phyloP scores from a whole-genome alignment of 2,113 vertebrate genomes.

The Cromileptes altivelis region DNA sequence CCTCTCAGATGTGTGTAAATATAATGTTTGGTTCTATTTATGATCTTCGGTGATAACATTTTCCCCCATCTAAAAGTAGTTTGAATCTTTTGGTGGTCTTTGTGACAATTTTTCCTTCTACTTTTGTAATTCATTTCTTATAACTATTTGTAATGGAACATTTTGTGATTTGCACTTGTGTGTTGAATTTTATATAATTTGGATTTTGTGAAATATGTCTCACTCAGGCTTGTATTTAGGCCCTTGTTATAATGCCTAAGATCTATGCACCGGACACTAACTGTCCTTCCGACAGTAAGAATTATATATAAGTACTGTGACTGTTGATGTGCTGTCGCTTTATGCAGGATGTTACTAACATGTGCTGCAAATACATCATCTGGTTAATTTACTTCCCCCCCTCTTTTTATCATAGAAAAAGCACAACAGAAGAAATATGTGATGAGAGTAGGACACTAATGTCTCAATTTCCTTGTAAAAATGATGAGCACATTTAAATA shows the following conservation, averaged over 20 bases:
- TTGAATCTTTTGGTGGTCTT: not conserved
- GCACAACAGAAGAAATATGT: not conserved
- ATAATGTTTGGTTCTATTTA: constrained; percentile 17
- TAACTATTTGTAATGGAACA: constrained; percentile 43
- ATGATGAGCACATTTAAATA: constrained; percentile 45
- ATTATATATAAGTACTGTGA: constrained; percentile 15
- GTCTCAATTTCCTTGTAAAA: not conserved
- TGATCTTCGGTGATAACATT: constrained; percentile 3
- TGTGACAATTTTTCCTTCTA: not conserved
- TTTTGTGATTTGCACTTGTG: constrained; percentile 37
- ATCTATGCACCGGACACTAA: constrained; percentile 37
- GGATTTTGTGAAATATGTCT: constrained; percentile 16
- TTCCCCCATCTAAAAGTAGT: constrained; percentile 17
- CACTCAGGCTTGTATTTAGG: constrained; percentile 35
- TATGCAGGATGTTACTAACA: constrained; percentile 1
- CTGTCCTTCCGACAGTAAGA: constrained; percentile 2
- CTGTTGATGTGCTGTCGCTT: constrained; percentile 28
- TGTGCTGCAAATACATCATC: constrained; percentile 14
- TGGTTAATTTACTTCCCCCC: not conserved
- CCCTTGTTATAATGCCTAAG: not conserved
- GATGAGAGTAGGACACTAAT: not conserved
- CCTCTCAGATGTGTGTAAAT: constrained; percentile 29
- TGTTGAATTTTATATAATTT: constrained; percentile 30
- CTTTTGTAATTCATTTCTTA: constrained; percentile 29
- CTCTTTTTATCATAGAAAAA: not conserved